Base-by-base conservation (phyloP, 2,888 invertebrate genomes). In the Caradrina clavipalpis region DNA sequence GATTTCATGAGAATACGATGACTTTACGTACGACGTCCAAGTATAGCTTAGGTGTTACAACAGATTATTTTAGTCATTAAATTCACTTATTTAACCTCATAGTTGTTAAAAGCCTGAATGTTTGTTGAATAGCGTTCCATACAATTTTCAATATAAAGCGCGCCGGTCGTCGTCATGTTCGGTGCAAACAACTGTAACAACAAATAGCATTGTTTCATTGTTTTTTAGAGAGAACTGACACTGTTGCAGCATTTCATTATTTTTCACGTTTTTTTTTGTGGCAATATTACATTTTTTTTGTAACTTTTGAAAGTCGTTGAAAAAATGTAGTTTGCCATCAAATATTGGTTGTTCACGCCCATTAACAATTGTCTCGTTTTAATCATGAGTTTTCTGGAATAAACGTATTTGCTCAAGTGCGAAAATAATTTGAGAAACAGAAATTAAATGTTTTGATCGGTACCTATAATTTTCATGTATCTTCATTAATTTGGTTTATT, bases 111-210 rank as follows among this genome's bases (percentile, higher is more conserved):
- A 0, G 61, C 15, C 47, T 3, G 19, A 59, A 59, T 42, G 39
- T 26, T 49, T 2, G 39, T 55, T 47, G n/a, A 21, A 60, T 54
- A 50, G 49, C 21, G 56, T 50, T 64, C 67, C 31, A 55, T 68
- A 59, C 22, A 62, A 59, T 77, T 74, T 79, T 61, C 53, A 69
- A 72, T 64, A 70, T 49, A 39, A 19, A 61, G 1, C 49, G 45
- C 35, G 53, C 26, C 35, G 8, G 35, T 19, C 17, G 13, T 49
- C 21, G 42, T 35, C 62, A 68, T 21, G 56, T 69, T 63, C 35
- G 15, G 59, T 35, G 55, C 55, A 69, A 76, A 66, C 67, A 77
- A 60, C 60, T 78, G 78, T 74, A 69, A 69, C 69, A 84, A 73
- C 71, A 79, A 71, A 66, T 57, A 57, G 19, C 45, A 76, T 76